phyloP scores from a whole-genome alignment of 2,113 vertebrate species.

The Bucco capensis region DNA sequence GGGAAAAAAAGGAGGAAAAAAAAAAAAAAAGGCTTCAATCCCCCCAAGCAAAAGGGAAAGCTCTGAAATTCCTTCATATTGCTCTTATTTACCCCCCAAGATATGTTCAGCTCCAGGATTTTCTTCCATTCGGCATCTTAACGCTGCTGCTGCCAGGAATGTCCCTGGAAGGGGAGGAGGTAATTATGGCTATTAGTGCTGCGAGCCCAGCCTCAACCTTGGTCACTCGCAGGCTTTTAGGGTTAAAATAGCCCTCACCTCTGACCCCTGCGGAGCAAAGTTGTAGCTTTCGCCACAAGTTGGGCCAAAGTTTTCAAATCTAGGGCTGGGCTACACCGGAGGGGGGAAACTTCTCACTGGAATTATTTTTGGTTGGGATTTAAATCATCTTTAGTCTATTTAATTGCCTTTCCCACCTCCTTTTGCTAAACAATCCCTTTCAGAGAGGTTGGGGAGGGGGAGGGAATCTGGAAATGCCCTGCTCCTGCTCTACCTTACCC shows the following conservation, averaged over 20 bases:
- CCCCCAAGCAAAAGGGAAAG: slow-evolving; percentile 60
- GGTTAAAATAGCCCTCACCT: slow-evolving; percentile 77
- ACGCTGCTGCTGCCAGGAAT: slow-evolving; percentile 42
- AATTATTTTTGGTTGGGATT: slow-evolving; percentile 27
- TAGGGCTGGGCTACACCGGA: slow-evolving; percentile 35
- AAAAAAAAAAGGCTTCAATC: slow-evolving; percentile 26
- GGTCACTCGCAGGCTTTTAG: slow-evolving; percentile 67
- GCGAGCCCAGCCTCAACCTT: slow-evolving; percentile 42
- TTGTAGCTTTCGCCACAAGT: slow-evolving; percentile 62
- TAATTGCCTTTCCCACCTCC: slow-evolving; percentile 43
- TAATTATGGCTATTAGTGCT: slow-evolving; percentile 39
- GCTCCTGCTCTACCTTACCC: slow-evolving; percentile 18
- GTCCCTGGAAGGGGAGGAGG: slow-evolving; percentile 42
- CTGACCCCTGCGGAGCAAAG: slow-evolving; percentile 71
- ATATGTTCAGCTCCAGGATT: slow-evolving; percentile 29
- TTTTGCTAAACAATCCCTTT: slow-evolving; percentile 28
- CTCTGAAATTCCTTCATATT: slow-evolving; percentile 66
- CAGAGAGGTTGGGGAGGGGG: background rate
- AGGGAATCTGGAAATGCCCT: background rate
- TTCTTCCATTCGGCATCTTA: background rate
- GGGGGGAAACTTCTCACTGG: slow-evolving; percentile 22
- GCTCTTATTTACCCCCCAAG: slow-evolving; percentile 54
- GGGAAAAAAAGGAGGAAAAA: background rate
- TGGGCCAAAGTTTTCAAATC: slow-evolving; percentile 73
- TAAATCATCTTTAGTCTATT: slow-evolving; percentile 48